Conservation (phyloP, 2,888 invertebrate species). For the Chloromyia formosa region DNA sequence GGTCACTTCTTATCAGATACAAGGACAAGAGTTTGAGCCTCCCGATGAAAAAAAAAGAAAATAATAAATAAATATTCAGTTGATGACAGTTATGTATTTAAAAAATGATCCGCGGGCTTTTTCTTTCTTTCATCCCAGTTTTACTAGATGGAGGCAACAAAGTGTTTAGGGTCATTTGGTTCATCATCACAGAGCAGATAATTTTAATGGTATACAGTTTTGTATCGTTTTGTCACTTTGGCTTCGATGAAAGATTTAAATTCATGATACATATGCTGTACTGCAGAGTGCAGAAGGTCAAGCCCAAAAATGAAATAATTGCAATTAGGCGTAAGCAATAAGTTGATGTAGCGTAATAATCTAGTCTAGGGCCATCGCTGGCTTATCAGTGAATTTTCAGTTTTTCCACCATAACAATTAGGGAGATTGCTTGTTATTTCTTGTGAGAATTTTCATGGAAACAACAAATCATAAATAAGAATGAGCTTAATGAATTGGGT, state of each 20-base stretch:
- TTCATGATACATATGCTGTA: not conserved
- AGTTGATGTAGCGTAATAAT: not conserved
- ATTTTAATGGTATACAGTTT: conserved; percentile 27
- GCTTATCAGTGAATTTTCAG: not conserved
- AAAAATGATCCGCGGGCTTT: not conserved
- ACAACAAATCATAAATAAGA: conserved; percentile 7
- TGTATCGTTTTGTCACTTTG: conserved; percentile 30
- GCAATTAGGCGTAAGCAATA: conserved; percentile 14
- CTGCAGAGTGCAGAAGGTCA: not conserved
- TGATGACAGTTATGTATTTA: not conserved
- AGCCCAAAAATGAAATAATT: not conserved
- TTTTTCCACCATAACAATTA: not conserved
- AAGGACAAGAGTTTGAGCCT: conserved; percentile 4
- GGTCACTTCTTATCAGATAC: conserved; percentile 28
- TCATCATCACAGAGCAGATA: conserved; percentile 30
- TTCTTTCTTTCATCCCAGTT: not conserved
- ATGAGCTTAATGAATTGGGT: conserved; percentile 39
- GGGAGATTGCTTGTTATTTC: conserved; percentile 16
- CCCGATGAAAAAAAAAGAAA: conserved; percentile 4
- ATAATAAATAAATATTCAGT: conserved; percentile 21
- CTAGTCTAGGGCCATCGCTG: conserved; percentile 10
- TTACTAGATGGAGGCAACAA: not conserved
- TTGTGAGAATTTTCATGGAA: not conserved
- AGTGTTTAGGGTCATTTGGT: not conserved
- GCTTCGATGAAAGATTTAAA: not conserved